Percentiles rank a stretch among this genome's conserved stretches.
Conservation (phyloP, 2,797 vertebrate species). For the Phrynocephalus forsythii region DNA sequence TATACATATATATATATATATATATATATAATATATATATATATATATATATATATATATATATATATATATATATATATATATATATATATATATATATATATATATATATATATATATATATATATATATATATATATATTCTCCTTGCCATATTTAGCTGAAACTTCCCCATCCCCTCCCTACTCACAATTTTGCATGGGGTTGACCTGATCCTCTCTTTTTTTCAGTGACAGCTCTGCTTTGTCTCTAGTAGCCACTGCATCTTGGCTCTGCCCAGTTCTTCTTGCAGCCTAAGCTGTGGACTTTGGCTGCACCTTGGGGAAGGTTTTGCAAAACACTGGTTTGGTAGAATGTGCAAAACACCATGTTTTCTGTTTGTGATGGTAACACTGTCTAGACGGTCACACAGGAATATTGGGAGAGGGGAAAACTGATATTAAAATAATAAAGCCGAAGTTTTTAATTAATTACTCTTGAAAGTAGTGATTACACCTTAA, state of each 20-base stretch:
- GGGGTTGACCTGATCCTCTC: constrained; percentile 61
- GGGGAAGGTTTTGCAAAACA: constrained; percentile 62
- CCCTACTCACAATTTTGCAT: constrained; percentile 62
- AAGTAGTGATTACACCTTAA: not conserved
- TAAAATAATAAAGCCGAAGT: not conserved
- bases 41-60: not conserved
- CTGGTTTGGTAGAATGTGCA: constrained; percentile 53
- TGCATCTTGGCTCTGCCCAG: constrained; percentile 41
- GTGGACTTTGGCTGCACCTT: constrained; percentile 45
- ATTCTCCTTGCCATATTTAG: constrained; percentile 69
- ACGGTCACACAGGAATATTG: not conserved
- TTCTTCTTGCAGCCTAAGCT: constrained; percentile 35
- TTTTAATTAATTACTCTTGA: constrained; percentile 13
- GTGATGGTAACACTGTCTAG: constrained; percentile 29
- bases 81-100: not conserved
- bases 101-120: no score
- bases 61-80: not conserved
- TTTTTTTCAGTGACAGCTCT: constrained; percentile 55
- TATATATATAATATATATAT: no score
- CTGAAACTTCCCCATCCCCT: constrained; percentile 46
- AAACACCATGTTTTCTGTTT: not conserved
- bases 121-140: not conserved
- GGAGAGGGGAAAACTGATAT: not conserved
- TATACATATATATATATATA: constrained; percentile 1
- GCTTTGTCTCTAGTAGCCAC: constrained; percentile 46